These are phyloP conservation scores for Furcula furcula DNA, from an alignment of 2,888 invertebrate species.

Conservation along the genomic window DNA sequence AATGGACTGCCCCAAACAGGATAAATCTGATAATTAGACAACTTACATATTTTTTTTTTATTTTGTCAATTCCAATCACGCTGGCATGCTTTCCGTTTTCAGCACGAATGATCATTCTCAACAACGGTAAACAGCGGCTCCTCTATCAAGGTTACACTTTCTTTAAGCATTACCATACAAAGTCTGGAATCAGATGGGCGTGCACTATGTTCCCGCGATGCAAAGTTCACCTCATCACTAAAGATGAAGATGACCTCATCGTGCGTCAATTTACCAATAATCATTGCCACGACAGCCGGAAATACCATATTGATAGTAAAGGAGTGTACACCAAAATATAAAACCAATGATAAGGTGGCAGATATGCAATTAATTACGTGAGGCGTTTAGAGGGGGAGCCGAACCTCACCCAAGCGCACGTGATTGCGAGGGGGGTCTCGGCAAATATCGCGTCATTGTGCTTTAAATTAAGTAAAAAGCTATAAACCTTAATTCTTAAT, in stretches of 20 bases:
- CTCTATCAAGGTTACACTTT: conserved; percentile 28
- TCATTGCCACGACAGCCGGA: background rate
- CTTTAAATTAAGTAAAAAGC: too few species aligned
- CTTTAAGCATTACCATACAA: conserved; percentile 27
- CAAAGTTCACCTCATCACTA: conserved; percentile 12
- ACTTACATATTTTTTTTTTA: too few species aligned
- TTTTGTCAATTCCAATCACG: too few species aligned
- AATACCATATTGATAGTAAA: background rate
- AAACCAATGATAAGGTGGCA: too few species aligned
- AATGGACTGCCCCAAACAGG: too few species aligned
- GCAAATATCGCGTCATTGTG: too few species aligned
- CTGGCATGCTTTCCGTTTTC: conserved; percentile 2
- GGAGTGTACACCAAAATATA: conserved; percentile 5
- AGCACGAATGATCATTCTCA: conserved; percentile 6
- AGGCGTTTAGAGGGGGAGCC: too few species aligned
- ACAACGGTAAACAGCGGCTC: conserved; percentile 5
- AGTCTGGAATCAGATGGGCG: conserved; percentile 24
- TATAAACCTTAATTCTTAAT: too few species aligned
- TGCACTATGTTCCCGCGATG: conserved; percentile 33
- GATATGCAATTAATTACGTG: too few species aligned
- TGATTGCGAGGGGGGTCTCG: too few species aligned
- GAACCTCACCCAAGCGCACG: too few species aligned
- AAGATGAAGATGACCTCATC: conserved; percentile 1
- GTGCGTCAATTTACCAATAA: background rate
- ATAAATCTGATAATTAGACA: too few species aligned